Evolutionary conservation across 2,113 vertebrate species (phyloP).

Genomic region (Cyprinus carpio): DNA sequence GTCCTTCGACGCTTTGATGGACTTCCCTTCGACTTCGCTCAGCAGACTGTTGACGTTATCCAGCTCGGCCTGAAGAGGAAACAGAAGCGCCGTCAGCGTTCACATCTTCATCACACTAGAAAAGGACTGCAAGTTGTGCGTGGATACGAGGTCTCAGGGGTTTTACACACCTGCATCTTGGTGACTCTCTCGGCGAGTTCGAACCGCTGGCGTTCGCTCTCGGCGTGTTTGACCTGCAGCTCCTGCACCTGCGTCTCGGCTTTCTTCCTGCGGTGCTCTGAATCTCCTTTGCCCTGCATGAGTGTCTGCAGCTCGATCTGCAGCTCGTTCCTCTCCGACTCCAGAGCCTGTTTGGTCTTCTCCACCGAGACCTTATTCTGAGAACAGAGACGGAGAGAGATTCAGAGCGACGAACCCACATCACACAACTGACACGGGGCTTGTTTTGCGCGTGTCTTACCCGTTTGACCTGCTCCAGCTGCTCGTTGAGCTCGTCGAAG

Average conservation of each 20-base stretch:
- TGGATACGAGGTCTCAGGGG: too few species aligned
- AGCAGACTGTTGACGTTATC: conserved; percentile 85
- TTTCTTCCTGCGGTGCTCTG: conserved; percentile 94
- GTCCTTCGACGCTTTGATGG: conserved; percentile 93
- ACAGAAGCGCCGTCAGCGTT: background rate
- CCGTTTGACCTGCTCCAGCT: conserved; percentile 94
- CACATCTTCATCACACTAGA: too few species aligned
- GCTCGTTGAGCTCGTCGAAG: conserved; percentile 93
- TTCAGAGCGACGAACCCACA: background rate
- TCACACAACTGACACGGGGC: background rate
- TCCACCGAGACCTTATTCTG: conserved; percentile 95
- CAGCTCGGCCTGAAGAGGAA: conserved; percentile 80
- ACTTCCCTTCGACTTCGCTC: conserved; percentile 88
- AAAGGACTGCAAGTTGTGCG: too few species aligned
- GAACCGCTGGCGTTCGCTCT: conserved; percentile 83
- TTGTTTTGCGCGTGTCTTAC: conserved; percentile 66
- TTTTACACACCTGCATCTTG: conserved; percentile 94
- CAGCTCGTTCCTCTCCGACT: conserved; percentile 90
- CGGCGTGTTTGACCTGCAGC: conserved; percentile 86
- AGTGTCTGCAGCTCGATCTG: conserved; percentile 89
- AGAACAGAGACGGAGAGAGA: conserved; percentile 23
- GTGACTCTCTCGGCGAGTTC: conserved; percentile 84
- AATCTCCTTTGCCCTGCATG: conserved; percentile 88
- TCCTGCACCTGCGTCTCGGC: conserved; percentile 88
- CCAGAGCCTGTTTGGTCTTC: conserved; percentile 92